phyloP scores from a whole-genome alignment of 37 sponge, comb jelly and placozoan species.

The Geodia barretti region DNA sequence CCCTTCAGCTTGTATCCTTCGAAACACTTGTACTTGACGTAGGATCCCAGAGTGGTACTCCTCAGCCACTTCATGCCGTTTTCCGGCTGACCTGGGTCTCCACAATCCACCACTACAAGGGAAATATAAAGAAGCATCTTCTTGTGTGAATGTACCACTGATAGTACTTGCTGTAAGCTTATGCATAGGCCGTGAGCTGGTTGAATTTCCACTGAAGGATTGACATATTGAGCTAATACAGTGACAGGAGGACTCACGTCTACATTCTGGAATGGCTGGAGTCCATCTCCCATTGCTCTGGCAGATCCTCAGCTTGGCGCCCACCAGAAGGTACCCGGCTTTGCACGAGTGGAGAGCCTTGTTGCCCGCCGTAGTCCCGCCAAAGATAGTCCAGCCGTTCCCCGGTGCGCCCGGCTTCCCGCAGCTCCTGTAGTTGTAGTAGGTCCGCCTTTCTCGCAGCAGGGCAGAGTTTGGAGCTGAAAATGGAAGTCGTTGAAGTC shows the following conservation, averaged over 20 bases:
- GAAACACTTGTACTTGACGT: conserved; percentile 40
- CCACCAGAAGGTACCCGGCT: conserved; percentile 29
- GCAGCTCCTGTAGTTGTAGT: not conserved
- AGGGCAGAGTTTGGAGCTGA: not conserved
- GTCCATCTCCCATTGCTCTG: conserved; percentile 35
- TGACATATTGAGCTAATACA: not conserved
- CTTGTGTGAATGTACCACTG: no score
- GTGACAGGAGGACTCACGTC: conserved; percentile 28
- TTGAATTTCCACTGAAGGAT: not conserved
- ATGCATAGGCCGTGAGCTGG: not conserved
- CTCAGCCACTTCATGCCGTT: conserved; percentile 6
- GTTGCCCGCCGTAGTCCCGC: not conserved
- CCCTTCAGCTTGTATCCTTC: conserved; percentile 15
- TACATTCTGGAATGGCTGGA: conserved; percentile 24
- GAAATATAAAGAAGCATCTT: no score
- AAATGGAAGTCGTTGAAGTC: no score
- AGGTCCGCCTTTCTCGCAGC: not conserved
- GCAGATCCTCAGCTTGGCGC: conserved; percentile 37
- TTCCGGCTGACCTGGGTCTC: conserved; percentile 26
- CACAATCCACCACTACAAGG: conserved; percentile 41
- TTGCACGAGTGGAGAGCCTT: conserved; percentile 34
- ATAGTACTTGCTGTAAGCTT: no score
- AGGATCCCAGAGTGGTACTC: conserved; percentile 9
- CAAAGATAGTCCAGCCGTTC: conserved; percentile 6
- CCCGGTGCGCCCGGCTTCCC: conserved; percentile 17